Conservation (phyloP, 1,140 invertebrate genomes). For the Pseudomyrmex dendroicus region DNA sequence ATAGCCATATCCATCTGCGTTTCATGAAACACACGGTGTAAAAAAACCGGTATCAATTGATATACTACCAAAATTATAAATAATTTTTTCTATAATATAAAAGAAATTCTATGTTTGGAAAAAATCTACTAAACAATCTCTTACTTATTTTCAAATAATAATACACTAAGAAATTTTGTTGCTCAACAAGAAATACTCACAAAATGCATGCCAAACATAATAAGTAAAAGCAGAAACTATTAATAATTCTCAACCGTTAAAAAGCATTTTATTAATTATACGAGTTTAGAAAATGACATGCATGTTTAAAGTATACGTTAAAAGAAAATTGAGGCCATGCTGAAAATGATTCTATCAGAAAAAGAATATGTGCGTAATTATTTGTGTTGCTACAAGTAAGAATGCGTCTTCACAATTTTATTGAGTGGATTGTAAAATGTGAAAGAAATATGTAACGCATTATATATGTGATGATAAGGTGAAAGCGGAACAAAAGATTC, state of each 20-base stretch:
- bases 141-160: background rate
- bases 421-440: conserved; percentile 56
- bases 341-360: conserved; percentile 48
- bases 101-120: conserved; percentile 21
- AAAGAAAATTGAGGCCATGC: conserved; percentile 25
- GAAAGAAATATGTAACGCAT: conserved; percentile 64
- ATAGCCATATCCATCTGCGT: conserved; percentile 90
- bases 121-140: too few relatives aligned
- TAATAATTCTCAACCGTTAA: too few relatives aligned
- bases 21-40: conserved; percentile 85
- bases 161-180: background rate
- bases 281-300: conserved; percentile 59
- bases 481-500: conserved; percentile 74
- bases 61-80: conserved; percentile 58
- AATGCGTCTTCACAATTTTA: conserved; percentile 6
- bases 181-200: background rate
- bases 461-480: conserved; percentile 72
- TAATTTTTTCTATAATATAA: conserved; percentile 52
- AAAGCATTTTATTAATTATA: background rate
- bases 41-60: conserved; percentile 80
- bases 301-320: conserved; percentile 30
- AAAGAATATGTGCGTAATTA: conserved; percentile 9
- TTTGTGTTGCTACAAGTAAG: background rate
- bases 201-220: background rate
- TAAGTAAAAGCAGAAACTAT: too few relatives aligned